These are phyloP conservation scores for Graptemys geographica DNA, from an alignment of 2,797 vertebrate species.

Conservation along the genomic window DNA sequence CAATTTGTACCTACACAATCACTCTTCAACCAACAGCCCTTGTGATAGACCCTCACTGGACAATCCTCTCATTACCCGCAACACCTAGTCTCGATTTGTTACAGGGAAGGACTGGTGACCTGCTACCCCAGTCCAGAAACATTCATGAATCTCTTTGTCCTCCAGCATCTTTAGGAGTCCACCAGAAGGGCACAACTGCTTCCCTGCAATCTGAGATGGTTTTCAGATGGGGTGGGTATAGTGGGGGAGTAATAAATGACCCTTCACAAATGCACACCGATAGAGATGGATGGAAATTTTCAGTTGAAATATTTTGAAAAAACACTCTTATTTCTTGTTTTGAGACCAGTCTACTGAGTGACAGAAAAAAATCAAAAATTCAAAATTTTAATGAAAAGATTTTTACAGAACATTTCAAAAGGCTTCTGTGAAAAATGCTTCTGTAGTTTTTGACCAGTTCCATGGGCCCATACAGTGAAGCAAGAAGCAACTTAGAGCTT, in stretches of 20 bases:
- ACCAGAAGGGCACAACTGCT: neutral
- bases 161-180: neutral
- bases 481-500: neutral
- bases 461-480: neutral
- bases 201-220: neutral
- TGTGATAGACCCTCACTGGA: neutral
- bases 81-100: neutral
- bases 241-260: neutral
- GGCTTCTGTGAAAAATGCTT: neutral
- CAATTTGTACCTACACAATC: fast-evolving
- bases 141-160: neutral
- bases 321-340: neutral
- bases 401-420: neutral
- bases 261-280: neutral
- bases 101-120: neutral
- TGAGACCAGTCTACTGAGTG: too few species aligned
- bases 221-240: neutral
- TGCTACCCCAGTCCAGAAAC: fast-evolving
- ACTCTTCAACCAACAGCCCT: neutral
- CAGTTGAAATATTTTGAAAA: neutral
- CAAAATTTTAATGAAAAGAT: neutral
- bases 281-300: neutral
- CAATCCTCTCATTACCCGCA: neutral
- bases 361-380: neutral
- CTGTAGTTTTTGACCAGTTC: neutral